Conservation (phyloP, 2,797 vertebrate genomes). For the Borostomias antarcticus region DNA sequence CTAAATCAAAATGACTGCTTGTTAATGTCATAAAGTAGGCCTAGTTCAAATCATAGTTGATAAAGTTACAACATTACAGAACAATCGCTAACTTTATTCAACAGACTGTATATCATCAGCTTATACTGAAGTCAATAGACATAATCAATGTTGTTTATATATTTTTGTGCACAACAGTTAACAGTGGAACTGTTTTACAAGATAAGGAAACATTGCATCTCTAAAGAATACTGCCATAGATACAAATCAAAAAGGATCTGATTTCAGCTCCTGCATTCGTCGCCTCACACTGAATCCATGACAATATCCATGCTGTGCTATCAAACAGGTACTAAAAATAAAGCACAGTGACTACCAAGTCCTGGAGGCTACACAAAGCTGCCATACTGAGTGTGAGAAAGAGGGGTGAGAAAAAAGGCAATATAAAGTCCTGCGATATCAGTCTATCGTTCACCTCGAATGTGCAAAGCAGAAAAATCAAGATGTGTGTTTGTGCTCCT, state of each 20-base stretch:
- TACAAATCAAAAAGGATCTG: slow-evolving; percentile 63
- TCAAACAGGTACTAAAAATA: slow-evolving; percentile 79
- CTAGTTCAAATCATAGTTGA: slow-evolving; percentile 86
- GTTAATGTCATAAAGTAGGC: slow-evolving; percentile 78
- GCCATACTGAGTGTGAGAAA: slow-evolving; percentile 78
- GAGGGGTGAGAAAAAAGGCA: slow-evolving; percentile 74
- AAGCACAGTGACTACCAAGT: slow-evolving; percentile 81
- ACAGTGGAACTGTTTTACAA: slow-evolving; percentile 79
- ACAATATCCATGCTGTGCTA: slow-evolving; percentile 79
- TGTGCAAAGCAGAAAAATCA: slow-evolving; percentile 83
- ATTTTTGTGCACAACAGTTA: slow-evolving; percentile 84
- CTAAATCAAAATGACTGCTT: slow-evolving; percentile 79
- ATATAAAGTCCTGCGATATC: slow-evolving; percentile 81
- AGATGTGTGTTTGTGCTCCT: slow-evolving; percentile 88
- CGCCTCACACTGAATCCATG: slow-evolving; percentile 68
- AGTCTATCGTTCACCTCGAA: slow-evolving; percentile 74
- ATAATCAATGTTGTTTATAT: slow-evolving; percentile 77
- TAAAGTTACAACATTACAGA: slow-evolving; percentile 95
- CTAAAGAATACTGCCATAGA: slow-evolving; percentile 74
- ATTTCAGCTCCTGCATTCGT: slow-evolving; percentile 61
- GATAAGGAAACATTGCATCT: slow-evolving; percentile 71
- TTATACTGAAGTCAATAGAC: slow-evolving; percentile 80
- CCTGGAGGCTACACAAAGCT: slow-evolving; percentile 82
- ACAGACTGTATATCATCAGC: slow-evolving; percentile 80
- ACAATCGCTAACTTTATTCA: slow-evolving; percentile 87